A percentile compares a stretch with the other conserved stretches of the same genome.
Conservation (phyloP, 2,888 invertebrate species). For the Pseudoips prasinana region DNA sequence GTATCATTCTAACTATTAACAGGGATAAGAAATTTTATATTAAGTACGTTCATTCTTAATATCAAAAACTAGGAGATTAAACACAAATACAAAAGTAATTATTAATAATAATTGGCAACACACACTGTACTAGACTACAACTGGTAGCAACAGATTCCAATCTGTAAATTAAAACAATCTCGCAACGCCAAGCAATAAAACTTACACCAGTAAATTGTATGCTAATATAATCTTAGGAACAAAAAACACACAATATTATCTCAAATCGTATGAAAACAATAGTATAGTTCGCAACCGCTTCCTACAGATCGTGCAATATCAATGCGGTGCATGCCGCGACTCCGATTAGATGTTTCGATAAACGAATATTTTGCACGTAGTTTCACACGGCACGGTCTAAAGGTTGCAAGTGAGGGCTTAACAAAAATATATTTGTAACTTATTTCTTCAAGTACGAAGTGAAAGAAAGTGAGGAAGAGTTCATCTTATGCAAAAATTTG, state of each 20-base stretch:
- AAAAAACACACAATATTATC: conserved; percentile 33
- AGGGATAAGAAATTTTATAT: too few species aligned
- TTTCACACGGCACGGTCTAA: conserved; percentile 50
- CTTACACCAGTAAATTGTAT: conserved; percentile 26
- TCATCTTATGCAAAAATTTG: too few species aligned
- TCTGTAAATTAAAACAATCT: conserved; percentile 25
- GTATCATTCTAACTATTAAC: too few species aligned
- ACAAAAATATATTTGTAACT: too few species aligned
- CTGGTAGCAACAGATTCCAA: conserved; percentile 16
- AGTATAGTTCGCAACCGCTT: conserved; percentile 47
- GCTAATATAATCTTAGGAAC: conserved; percentile 22
- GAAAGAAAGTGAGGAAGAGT: too few species aligned
- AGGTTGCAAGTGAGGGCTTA: too few species aligned
- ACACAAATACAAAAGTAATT: too few species aligned
- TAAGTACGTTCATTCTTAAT: too few species aligned
- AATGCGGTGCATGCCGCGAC: conserved; percentile 47
- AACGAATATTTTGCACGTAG: conserved; percentile 42
- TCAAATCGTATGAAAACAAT: conserved; percentile 54
- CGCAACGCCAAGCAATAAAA: conserved; percentile 10
- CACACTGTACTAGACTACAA: too few species aligned
- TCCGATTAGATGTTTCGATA: conserved; percentile 61
- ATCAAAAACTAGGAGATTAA: too few species aligned
- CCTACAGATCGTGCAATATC: conserved; percentile 55
- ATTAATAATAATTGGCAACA: too few species aligned
- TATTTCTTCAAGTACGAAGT: too few species aligned